Evolutionary conservation across 2,113 vertebrate species (phyloP), one percentile per base, ranked within the genome.

Genomic region (Salminus brasiliensis): DNA sequence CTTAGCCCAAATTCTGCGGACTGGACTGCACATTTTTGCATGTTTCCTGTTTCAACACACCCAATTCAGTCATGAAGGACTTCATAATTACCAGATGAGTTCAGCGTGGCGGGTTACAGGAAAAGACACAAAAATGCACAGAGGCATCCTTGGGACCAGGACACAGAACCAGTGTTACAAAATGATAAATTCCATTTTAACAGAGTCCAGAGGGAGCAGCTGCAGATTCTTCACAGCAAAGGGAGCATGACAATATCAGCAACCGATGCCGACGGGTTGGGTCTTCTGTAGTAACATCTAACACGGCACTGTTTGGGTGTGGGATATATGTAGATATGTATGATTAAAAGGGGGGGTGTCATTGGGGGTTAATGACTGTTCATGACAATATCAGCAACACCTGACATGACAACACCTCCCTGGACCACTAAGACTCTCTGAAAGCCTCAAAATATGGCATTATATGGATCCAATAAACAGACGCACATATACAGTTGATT

Each of bases 91-190:
- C 52, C 52, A 55, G 52, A 55, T 55, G 52, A 55, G n/a, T 55
- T 55, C 52, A 55, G 52, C 10, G 3, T 49, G 16, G 47, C 2
- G 52, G 6, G 18, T 55, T 55, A 25, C 1, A 55, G 23, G 52
- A 25, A 25, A 55, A 55, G 52, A 25, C 52, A 25, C 52, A 55
- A 55, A 55, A 55, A 55, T 55, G 52, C 25, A n/a, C 52, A 55
- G n/a, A 55, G 52, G 23, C n/a, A 72, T 60, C 34, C n/a, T 25
- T 68, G 74, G 84, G 76, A 75, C 32, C 47, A 72, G 36, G 32
- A 66, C 60, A 63, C 1, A 8, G 60, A 18, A 32, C 30, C 29
- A 63, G 7, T 63, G 8, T 66, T 66, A n/a, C n/a, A 18, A 36
- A 36, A 6, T 15, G 29, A 55, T n/a, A 25, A 9, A 55, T 55